Percentiles rank a stretch among this genome's conserved stretches.
These are phyloP conservation scores for Megaptera novaeangliae DNA, from an alignment of 2,113 vertebrate genomes.

Conservation along the genomic window DNA sequence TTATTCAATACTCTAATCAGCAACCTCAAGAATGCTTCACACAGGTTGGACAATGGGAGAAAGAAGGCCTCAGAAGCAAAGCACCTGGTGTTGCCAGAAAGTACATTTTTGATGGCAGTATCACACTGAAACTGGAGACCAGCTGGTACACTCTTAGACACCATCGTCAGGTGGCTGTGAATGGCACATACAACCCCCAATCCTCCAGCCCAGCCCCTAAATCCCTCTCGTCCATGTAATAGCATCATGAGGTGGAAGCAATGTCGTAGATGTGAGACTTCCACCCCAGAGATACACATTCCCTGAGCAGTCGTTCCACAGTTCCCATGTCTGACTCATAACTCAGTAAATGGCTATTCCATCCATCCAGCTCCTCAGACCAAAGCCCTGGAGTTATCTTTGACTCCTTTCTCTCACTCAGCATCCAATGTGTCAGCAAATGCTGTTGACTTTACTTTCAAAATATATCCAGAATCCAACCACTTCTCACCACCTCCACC, in stretches of 20 bases:
- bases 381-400: background rate
- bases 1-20: background rate
- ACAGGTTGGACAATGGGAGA: background rate
- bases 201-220: background rate
- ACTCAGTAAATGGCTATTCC: background rate
- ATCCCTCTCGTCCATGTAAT: background rate
- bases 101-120: background rate
- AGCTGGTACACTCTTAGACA: background rate
- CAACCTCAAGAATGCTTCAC: background rate
- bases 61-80: background rate
- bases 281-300: background rate
- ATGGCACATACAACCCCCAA: background rate
- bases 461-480: background rate
- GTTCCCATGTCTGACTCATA: background rate
- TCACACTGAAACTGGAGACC: background rate
- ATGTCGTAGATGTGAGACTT: background rate
- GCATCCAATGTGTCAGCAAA: background rate
- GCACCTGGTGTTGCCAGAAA: background rate
- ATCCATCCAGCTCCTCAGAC: background rate
- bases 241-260: background rate
- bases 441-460: background rate
- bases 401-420: background rate
- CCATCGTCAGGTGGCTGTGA: background rate
- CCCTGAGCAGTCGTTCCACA: background rate
- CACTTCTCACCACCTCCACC: background rate